Evolutionary conservation across 1,140 invertebrate species (phyloP), one percentile per base, ranked within the genome.

Genomic region (Drosophila paulistorum): DNA sequence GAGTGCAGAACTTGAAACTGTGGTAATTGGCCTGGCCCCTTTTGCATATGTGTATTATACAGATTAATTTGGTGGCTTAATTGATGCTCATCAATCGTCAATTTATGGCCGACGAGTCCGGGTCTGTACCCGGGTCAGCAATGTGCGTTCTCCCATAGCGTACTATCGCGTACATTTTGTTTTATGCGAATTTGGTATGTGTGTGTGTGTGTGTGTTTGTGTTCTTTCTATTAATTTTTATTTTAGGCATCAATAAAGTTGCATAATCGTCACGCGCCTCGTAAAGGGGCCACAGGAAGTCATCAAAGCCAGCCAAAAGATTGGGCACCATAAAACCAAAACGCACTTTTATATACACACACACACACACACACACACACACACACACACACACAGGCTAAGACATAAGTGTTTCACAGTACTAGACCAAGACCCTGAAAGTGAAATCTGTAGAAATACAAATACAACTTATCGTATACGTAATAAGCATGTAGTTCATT

Each of bases 21-120:
- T 51, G 17, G 45, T 51, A 51, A 51, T 51, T 51, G 45, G 45
- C 37, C 37, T 10, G 37, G 37, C 4, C 37, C 37, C 3, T 11
- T 39, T 39, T 39, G 37, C 37, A 39, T 39, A 23, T 51, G 17
- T 51, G 45, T 51, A 51, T 51, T 51, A 51, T 51, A 51, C 45
- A 51, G 45, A 79, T 83, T 83, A 83, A 79, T 83, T 72, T 71
- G 73, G 66, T 67, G 58, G 68, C 64, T 80, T 84, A 80, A 84
- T 84, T 84, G 81, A 45, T 63, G 71, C 66, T 77, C 77, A 84
- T 80, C 77, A 80, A 77, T 66, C 51, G 64, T 33, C 65, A 83
- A 83, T 83, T 83, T 79, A 83, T 79, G 45, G 45, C 17, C 45
- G 45, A 20, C 45, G 45, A 51, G 45, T 51, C 45, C 45, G 45